phyloP scores from a whole-genome alignment of 2,797 vertebrate genomes.

The Syndactyla subalaris region DNA sequence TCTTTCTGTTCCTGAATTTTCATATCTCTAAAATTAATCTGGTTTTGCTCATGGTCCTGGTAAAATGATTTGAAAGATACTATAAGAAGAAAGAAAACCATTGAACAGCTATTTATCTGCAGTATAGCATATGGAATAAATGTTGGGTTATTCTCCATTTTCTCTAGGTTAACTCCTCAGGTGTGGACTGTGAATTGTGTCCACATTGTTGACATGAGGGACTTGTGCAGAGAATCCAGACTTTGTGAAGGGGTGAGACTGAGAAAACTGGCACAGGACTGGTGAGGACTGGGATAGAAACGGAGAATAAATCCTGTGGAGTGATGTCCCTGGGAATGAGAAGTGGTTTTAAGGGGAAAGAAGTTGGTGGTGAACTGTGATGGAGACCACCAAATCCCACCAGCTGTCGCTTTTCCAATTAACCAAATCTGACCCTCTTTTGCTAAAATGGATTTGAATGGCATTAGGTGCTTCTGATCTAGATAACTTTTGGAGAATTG shows the following conservation, averaged over 20 bases:
- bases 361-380: not conserved
- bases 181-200: not conserved
- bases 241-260: not conserved
- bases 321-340: not conserved
- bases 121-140: not conserved
- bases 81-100: not conserved
- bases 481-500: not conserved
- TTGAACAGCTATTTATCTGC: not conserved
- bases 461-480: not conserved
- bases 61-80: not conserved
- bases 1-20: not conserved
- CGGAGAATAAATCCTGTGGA: not conserved
- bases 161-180: not conserved
- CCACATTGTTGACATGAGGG: not conserved
- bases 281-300: not conserved
- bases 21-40: not conserved
- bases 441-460: not conserved
- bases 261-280: not conserved
- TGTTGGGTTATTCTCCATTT: not conserved
- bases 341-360: not conserved
- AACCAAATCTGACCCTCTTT: not conserved
- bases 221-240: not conserved
- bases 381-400: not conserved
- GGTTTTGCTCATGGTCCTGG: not conserved
- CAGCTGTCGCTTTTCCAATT: not conserved